Conservation (phyloP, 2,888 invertebrate species). For the Noctuana brunneofusca region DNA sequence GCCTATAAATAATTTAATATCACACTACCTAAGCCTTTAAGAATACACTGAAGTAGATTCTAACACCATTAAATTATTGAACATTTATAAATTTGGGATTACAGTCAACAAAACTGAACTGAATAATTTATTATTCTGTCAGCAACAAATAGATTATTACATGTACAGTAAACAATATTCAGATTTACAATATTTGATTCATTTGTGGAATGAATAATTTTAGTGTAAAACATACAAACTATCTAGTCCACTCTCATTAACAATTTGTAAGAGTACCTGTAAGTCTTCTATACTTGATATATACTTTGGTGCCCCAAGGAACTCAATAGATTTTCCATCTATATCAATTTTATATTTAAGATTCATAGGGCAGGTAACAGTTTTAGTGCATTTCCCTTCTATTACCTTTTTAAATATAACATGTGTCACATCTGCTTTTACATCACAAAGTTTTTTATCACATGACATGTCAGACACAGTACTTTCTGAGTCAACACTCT, state of each 20-base stretch:
- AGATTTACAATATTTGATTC: conserved; percentile 34
- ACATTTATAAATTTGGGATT: neutral
- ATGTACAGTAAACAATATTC: conserved; percentile 24
- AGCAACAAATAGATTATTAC: conserved; percentile 19
- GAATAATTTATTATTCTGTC: conserved; percentile 18
- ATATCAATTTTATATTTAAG: conserved; percentile 72
- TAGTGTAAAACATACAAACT: conserved; percentile 72
- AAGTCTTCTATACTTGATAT: conserved; percentile 74
- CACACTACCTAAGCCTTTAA: neutral
- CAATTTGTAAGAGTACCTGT: conserved; percentile 76
- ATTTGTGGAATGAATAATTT: conserved; percentile 42
- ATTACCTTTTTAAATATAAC: conserved; percentile 68
- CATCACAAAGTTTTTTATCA: neutral
- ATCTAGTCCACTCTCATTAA: conserved; percentile 71
- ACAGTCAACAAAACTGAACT: conserved; percentile 29
- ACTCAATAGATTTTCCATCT: conserved; percentile 68
- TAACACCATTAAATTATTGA: neutral
- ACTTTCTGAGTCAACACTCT: neutral
- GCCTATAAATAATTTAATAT: neutral
- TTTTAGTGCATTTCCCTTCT: conserved; percentile 62
- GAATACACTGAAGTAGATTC: neutral
- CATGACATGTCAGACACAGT: neutral
- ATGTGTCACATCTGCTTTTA: conserved; percentile 53
- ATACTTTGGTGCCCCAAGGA: conserved; percentile 76
- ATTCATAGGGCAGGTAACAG: conserved; percentile 72